These are phyloP conservation scores for Leucophenga montana DNA, from an alignment of 2,888 invertebrate genomes.

Conservation along the genomic window DNA sequence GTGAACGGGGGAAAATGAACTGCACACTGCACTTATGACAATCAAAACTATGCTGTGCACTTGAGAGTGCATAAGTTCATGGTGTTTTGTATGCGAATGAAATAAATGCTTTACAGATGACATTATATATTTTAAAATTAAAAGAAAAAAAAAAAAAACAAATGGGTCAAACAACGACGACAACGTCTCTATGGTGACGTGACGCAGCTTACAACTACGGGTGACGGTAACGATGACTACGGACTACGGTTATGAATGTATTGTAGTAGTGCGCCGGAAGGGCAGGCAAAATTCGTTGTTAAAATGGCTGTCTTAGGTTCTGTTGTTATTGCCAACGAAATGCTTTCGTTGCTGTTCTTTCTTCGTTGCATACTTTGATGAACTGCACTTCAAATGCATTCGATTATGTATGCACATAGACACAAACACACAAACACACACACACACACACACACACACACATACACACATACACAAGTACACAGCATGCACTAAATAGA, in stretches of 20 bases:
- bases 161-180: slow-evolving; percentile 50
- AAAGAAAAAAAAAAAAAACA: slow-evolving; percentile 22
- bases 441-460: slow-evolving; percentile 8
- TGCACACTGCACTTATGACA: too few species aligned
- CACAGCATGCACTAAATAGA: not conserved
- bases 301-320: not conserved
- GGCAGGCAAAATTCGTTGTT: not conserved
- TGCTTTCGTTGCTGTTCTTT: slow-evolving; percentile 19
- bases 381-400: slow-evolving; percentile 31
- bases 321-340: not conserved
- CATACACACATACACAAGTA: not conserved
- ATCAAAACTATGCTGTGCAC: too few species aligned
- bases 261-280: not conserved
- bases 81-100: not conserved
- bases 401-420: slow-evolving; percentile 29
- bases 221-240: slow-evolving; percentile 4
- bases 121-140: slow-evolving; percentile 23
- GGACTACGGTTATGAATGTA: not conserved
- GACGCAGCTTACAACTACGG: not conserved
- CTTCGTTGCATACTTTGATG: slow-evolving; percentile 27
- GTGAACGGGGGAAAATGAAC: too few species aligned
- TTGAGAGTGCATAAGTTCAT: too few species aligned
- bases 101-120: slow-evolving; percentile 1
- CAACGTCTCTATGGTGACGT: not conserved
- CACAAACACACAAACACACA: not conserved